A percentile compares a stretch with the other conserved stretches of the same genome.
These are phyloP conservation scores for Eumeta japonica DNA, from an alignment of 1,140 invertebrate species.

Conservation along the genomic window DNA sequence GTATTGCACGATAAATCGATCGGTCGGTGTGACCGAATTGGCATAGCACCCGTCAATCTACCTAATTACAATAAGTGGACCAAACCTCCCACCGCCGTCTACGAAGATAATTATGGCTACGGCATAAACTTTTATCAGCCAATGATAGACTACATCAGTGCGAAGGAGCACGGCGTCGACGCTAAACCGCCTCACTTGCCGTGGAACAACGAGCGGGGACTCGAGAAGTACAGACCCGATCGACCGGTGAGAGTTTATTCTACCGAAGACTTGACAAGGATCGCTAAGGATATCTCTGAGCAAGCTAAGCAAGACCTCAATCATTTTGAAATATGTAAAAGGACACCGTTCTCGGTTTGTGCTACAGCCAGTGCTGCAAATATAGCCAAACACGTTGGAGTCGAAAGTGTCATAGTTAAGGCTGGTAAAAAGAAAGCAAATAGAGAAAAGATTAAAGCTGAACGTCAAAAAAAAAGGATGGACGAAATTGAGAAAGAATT, in stretches of 20 bases:
- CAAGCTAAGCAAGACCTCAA: constrained; percentile 67
- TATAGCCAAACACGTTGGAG: constrained; percentile 64
- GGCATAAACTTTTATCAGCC: constrained; percentile 80
- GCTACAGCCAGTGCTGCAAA: constrained; percentile 66
- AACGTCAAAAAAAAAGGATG: constrained; percentile 49
- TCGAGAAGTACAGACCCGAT: constrained; percentile 61
- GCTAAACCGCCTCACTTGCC: constrained; percentile 66
- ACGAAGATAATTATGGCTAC: constrained; percentile 77
- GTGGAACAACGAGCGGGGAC: constrained; percentile 69
- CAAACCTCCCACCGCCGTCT: constrained; percentile 66
- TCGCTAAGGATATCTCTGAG: constrained; percentile 64
- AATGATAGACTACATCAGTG: constrained; percentile 78
- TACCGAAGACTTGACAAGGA: constrained; percentile 62
- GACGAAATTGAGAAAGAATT: constrained; percentile 51
- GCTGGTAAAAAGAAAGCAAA: constrained; percentile 52
- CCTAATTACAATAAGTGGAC: constrained; percentile 44
- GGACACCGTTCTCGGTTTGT: constrained; percentile 66
- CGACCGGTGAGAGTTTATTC: constrained; percentile 62
- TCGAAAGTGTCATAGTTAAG: constrained; percentile 56
- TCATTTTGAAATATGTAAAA: constrained; percentile 62
- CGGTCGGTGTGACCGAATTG: constrained; percentile 7
- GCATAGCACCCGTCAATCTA: constrained; percentile 43
- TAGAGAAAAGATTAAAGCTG: constrained; percentile 36
- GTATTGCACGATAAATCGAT: constrained; percentile 13
- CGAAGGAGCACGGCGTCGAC: constrained; percentile 49